phyloP scores from a whole-genome alignment of 92 coral and sea anemone genomes.

The Porites divaricata region DNA sequence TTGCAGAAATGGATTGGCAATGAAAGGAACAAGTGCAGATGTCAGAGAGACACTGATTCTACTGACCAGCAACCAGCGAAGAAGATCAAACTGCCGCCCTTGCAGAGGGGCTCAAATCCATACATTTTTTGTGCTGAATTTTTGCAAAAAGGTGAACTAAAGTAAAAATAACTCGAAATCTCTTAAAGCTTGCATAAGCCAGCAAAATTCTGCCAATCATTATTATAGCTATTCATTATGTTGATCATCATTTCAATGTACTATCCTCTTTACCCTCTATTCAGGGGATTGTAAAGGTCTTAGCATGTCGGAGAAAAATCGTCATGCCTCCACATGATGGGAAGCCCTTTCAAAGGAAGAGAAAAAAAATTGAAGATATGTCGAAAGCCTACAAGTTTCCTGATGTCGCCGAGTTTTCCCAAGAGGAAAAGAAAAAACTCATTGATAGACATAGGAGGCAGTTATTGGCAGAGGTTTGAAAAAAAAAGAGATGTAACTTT shows the following conservation, averaged over 20 bases:
- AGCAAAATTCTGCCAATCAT: neutral
- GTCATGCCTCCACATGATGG: slow-evolving; percentile 41
- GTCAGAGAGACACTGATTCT: no score
- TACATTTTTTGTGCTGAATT: slow-evolving; percentile 25
- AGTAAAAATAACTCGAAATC: neutral
- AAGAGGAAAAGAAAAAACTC: slow-evolving; percentile 43
- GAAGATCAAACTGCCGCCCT: neutral
- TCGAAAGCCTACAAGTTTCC: slow-evolving; percentile 48
- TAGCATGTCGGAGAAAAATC: slow-evolving; percentile 26
- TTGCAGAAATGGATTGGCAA: slow-evolving; percentile 27
- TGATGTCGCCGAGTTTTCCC: slow-evolving; percentile 25
- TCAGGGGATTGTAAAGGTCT: no score
- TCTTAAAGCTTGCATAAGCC: neutral
- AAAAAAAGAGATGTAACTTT: neutral
- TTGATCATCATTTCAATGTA: no score
- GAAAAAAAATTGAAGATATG: slow-evolving; percentile 37
- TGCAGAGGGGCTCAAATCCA: slow-evolving; percentile 8
- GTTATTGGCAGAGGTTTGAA: slow-evolving; percentile 15
- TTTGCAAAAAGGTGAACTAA: slow-evolving; percentile 1
- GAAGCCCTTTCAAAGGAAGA: slow-evolving; percentile 39
- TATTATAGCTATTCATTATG: no score
- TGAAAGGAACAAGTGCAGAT: neutral
- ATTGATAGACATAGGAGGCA: slow-evolving; percentile 50
- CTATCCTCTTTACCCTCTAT: no score
- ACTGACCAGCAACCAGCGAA: neutral